Percentiles rank a stretch among this genome's conserved stretches.
phyloP scores from a whole-genome alignment of 2,888 invertebrate species.

The Parnassius mnemosyne region DNA sequence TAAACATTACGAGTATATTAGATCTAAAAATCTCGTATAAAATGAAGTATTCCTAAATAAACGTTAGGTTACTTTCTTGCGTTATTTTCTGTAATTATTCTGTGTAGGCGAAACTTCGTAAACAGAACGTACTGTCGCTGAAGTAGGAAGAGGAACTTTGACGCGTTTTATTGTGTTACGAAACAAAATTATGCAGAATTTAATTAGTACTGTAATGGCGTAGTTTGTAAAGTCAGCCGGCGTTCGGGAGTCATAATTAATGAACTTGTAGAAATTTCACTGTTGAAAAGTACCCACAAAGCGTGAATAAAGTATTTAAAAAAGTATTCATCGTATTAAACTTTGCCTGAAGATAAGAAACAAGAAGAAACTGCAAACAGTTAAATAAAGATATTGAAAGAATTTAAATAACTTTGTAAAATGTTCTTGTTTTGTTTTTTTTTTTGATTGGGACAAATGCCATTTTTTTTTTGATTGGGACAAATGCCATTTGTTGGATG shows the following conservation, averaged over 20 bases:
- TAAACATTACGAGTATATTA: no score
- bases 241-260: slow-evolving; percentile 18
- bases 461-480: no score
- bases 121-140: slow-evolving; percentile 20
- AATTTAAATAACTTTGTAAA: no score
- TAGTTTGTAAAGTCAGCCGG: slow-evolving; percentile 9
- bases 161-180: slow-evolving; percentile 8
- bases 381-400: no score
- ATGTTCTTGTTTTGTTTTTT: no score
- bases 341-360: neutral
- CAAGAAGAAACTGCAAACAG: no score
- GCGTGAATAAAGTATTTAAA: slow-evolving; percentile 9
- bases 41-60: no score
- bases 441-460: no score
- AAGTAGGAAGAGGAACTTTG: neutral
- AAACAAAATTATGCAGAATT: slow-evolving; percentile 21
- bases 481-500: no score
- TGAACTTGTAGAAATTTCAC: slow-evolving; percentile 13
- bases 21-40: no score
- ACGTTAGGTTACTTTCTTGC: neutral
- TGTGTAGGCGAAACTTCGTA: slow-evolving; percentile 17
- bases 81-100: slow-evolving; percentile 19
- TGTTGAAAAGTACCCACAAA: slow-evolving; percentile 14
- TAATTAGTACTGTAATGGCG: slow-evolving; percentile 21
- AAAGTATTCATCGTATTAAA: slow-evolving; percentile 5